Evolutionary conservation across 2,888 invertebrate species (phyloP).

Genomic region (Acanthosepion esculentum): DNA sequence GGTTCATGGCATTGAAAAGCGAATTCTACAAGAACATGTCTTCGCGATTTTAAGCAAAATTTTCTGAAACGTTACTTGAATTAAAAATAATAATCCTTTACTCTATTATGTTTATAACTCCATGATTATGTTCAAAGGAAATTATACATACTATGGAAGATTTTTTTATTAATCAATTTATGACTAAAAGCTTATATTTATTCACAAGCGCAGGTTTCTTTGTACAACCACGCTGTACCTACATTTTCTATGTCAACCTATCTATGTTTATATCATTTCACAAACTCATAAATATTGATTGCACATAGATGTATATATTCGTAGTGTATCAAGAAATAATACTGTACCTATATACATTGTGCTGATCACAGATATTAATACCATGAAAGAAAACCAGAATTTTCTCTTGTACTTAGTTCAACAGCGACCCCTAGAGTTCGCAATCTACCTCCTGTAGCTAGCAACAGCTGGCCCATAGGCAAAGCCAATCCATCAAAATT

Average conservation of each 20-base stretch:
- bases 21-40: too few species aligned
- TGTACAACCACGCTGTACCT: background rate
- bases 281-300: background rate
- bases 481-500: background rate
- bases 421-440: background rate
- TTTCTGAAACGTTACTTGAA: too few species aligned
- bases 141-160: too few species aligned
- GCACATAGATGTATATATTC: background rate
- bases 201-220: background rate
- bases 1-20: too few species aligned
- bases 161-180: too few species aligned
- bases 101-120: too few species aligned
- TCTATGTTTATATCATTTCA: background rate
- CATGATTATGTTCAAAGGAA: too few species aligned
- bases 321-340: background rate
- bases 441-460: background rate
- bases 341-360: background rate
- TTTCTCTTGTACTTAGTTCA: background rate
- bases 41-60: too few species aligned
- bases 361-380: background rate
- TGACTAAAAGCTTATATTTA: too few species aligned
- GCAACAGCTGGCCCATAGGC: background rate
- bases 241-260: background rate
- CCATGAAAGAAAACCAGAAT: background rate
- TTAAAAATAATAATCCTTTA: too few species aligned